phyloP scores from a whole-genome alignment of 1,140 invertebrate species.

The Condylostylus longicornis region DNA sequence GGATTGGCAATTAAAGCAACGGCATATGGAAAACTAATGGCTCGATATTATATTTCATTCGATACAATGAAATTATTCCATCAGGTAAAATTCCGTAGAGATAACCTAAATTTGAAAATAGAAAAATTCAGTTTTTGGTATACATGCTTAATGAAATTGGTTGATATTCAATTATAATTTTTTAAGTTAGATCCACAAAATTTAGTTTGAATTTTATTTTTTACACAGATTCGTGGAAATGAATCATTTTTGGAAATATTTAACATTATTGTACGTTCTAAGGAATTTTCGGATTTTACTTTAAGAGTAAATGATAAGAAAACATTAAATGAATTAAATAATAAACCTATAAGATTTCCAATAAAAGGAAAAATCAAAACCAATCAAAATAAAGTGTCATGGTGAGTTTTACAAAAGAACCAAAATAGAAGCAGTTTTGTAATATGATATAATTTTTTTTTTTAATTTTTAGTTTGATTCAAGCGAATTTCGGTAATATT shows the following conservation, averaged over 20 bases:
- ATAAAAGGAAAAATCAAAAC: slow-evolving; percentile 41
- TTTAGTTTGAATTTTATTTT: slow-evolving; percentile 1
- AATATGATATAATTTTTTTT: slow-evolving; percentile 5
- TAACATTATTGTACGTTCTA: slow-evolving; percentile 33
- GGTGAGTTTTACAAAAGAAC: no score
- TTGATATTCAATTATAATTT: no score
- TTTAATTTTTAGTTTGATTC: slow-evolving; percentile 46
- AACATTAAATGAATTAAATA: slow-evolving; percentile 43
- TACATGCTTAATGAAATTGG: not conserved
- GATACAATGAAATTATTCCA: slow-evolving; percentile 45
- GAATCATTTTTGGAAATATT: slow-evolving; percentile 33
- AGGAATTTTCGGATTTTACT: slow-evolving; percentile 42
- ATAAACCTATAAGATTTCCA: slow-evolving; percentile 40
- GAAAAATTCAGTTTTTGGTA: not conserved
- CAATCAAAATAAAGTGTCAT: slow-evolving; percentile 46
- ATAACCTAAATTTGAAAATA: no score
- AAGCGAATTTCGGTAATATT: slow-evolving; percentile 56
- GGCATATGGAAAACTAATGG: slow-evolving; percentile 42
- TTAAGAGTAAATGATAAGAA: slow-evolving; percentile 42
- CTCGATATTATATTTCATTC: slow-evolving; percentile 44
- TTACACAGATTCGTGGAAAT: slow-evolving; percentile 28
- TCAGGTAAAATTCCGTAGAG: slow-evolving; percentile 28
- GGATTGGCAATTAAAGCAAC: slow-evolving; percentile 38
- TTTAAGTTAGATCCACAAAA: no score
- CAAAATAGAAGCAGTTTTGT: slow-evolving; percentile 2